These are phyloP conservation scores for Caenorhabditis sinica DNA, from an alignment of 2,888 invertebrate species.

Conservation along the genomic window DNA sequence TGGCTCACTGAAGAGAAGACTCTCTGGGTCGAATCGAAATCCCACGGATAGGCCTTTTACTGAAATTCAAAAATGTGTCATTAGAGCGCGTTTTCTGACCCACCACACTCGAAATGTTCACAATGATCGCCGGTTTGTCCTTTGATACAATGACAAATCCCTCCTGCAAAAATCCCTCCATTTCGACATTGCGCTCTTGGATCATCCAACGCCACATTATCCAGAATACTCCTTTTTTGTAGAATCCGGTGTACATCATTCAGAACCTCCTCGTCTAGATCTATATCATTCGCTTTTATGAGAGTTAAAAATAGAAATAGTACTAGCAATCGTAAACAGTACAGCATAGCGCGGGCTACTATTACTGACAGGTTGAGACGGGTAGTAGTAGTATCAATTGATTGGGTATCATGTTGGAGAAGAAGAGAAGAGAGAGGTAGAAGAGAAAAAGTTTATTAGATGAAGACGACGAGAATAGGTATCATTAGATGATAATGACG, in stretches of 20 bases:
- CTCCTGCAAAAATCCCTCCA: constrained; percentile 72
- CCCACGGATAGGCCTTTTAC: constrained; percentile 79
- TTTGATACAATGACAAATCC: constrained; percentile 76
- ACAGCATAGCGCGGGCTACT: constrained; percentile 32
- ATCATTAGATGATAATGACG: constrained; percentile 7
- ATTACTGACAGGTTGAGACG: constrained; percentile 3
- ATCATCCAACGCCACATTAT: constrained; percentile 70
- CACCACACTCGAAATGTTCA: constrained; percentile 79
- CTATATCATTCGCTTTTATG: constrained; percentile 8
- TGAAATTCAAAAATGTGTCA: constrained; percentile 51
- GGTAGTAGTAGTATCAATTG: constrained; percentile 47
- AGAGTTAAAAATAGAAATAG: constrained; percentile 39
- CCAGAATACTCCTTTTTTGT: constrained; percentile 67
- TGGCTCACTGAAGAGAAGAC: constrained; percentile 74
- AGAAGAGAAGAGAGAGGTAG: constrained; percentile 22
- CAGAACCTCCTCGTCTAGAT: constrained; percentile 25
- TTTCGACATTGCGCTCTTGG: constrained; percentile 69
- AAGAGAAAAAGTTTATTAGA: constrained; percentile 25
- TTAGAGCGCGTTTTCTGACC: not conserved
- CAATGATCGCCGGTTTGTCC: constrained; percentile 77
- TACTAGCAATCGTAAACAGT: constrained; percentile 33
- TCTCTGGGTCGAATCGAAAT: constrained; percentile 77
- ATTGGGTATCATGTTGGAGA: constrained; percentile 6
- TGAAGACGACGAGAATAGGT: not conserved
- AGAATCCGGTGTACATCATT: constrained; percentile 56